Conservation (phyloP, 64 coral and sea anemone species). For the Actinia tenebrosa region DNA sequence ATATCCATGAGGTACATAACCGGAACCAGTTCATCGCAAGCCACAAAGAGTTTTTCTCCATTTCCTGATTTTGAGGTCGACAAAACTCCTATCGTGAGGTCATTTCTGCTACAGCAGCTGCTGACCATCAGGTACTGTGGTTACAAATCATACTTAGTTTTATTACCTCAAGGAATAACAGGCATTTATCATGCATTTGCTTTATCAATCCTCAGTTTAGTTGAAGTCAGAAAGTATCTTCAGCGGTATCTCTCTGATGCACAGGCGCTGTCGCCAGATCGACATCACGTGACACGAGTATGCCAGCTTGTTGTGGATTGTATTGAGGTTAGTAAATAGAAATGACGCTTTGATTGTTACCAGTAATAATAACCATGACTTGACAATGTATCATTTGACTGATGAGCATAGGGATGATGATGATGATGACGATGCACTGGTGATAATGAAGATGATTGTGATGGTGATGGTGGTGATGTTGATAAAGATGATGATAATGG, state of each 20-base stretch:
- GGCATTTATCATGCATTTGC: not conserved
- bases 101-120: slow-evolving; percentile 74
- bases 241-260: slow-evolving; percentile 44
- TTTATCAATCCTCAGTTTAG: not conserved
- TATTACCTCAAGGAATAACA: not conserved
- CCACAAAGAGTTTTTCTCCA: slow-evolving; percentile 73
- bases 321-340: slow-evolving; percentile 29
- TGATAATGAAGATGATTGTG: no score
- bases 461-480: no score
- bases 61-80: slow-evolving; percentile 75
- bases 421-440: no score
- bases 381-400: no score
- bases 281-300: slow-evolving; percentile 40
- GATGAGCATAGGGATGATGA: no score
- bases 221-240: slow-evolving; percentile 27
- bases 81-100: slow-evolving; percentile 66
- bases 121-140: slow-evolving; percentile 29
- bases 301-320: slow-evolving; percentile 47
- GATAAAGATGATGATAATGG: no score
- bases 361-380: no score
- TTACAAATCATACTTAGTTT: not conserved
- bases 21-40: not conserved
- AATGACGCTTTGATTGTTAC: not conserved
- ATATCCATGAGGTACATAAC: slow-evolving; percentile 66
- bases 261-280: slow-evolving; percentile 27